Base-by-base conservation (phyloP, 1,140 invertebrate genomes). In the Pseudomyrmex cubaensis region DNA sequence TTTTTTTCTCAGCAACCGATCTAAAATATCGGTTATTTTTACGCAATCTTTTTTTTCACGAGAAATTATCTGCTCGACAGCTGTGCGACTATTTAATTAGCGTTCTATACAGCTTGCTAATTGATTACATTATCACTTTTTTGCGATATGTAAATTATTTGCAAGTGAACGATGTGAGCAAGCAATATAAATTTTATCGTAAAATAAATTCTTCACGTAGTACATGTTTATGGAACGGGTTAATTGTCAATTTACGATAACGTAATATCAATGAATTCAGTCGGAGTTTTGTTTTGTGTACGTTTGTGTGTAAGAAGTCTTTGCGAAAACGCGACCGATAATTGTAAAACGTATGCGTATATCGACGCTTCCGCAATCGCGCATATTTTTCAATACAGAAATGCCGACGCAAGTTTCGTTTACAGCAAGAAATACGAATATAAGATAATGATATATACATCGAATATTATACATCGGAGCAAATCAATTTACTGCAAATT, bases 381-480 rank as follows among this genome's bases (percentile, higher is more conserved):
- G 44, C 54, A 50, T 70, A 70, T 70, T 57, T 80, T 10, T 54
- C n/a, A 35, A 7, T 10, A 35, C 17, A 59, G 66, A 70, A 80
- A 80, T 3, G 54, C 54, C 59, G 64, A 80, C 44, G 35, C 35
- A 35, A 50, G 52, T 20, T 61, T 17, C 20, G 22, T 59, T 78
- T 78, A 69, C 35, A 25, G 13, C 48, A 13, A 17, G 20, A 22
- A 57, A 59, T 44, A 69, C 48, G 22, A 80, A 80, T 70, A 70
- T 59, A 80, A 50, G 20, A 70, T 80, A 80, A 80, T 80, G 54
- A 57, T 70, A 48, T 59, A 70, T 70, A 48, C 52, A 70, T 80
- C 76, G 46, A 17, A 17, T 22, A 78, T 56, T 69, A 35, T 35
- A 78, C 44, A 48, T 57, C 35, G 50, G 35, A 35, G 44, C 64